phyloP scores from a whole-genome alignment of 2,888 invertebrate genomes.

The Anticlea derivata region DNA sequence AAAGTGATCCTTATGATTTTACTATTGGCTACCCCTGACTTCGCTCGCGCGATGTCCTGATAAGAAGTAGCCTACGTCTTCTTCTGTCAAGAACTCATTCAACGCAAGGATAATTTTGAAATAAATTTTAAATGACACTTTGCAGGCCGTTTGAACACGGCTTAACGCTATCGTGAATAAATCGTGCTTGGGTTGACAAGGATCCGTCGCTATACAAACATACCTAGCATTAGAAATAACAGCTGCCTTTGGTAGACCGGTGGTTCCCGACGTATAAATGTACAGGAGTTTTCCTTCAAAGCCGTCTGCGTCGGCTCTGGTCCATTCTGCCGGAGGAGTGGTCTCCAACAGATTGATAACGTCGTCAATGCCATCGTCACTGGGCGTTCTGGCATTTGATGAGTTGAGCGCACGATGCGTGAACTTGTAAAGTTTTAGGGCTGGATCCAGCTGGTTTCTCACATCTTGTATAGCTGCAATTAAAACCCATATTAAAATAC shows the following conservation, averaged over 20 bases:
- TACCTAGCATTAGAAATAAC: constrained; percentile 97
- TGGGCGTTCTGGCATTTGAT: constrained; percentile 36
- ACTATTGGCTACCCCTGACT: no score
- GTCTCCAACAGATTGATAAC: constrained; percentile 84
- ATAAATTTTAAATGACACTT: no score
- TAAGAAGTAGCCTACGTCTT: no score
- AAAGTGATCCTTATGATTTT: no score
- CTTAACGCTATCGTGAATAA: no score
- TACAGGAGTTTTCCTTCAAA: constrained; percentile 94
- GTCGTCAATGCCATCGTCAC: constrained; percentile 79
- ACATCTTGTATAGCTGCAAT: constrained; percentile 88
- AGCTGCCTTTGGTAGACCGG: constrained; percentile 98
- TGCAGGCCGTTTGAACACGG: no score
- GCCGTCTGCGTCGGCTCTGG: constrained; percentile 83
- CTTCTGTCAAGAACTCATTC: no score
- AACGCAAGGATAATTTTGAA: no score
- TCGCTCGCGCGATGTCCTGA: no score
- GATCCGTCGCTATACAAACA: constrained; percentile 8
- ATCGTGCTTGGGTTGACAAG: no score
- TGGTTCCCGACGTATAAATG: constrained; percentile 99
- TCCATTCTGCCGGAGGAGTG: constrained; percentile 82
- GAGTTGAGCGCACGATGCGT: constrained; percentile 59
- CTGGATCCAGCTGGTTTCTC: constrained; percentile 85
- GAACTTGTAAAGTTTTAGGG: constrained; percentile 87
- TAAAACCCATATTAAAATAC: background rate